Conservation (phyloP, 2,797 vertebrate genomes). For the Scleropages formosus region DNA sequence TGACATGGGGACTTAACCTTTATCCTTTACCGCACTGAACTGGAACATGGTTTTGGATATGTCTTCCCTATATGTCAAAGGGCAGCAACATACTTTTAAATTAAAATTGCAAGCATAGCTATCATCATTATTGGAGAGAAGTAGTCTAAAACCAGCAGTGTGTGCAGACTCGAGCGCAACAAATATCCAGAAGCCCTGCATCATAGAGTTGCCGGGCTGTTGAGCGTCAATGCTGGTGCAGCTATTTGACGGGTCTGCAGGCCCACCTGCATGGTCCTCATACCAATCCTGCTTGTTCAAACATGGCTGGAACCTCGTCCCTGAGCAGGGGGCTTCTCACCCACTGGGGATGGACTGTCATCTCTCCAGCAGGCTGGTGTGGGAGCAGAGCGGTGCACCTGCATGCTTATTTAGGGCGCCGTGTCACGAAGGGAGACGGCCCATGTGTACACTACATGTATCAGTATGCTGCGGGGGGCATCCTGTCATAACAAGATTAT, state of each 20-base stretch:
- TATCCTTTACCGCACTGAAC: too few relatives aligned
- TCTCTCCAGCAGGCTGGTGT: neutral
- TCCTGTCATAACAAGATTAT: slow-evolving; percentile 50
- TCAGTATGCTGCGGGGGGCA: slow-evolving; percentile 48
- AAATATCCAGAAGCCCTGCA: neutral
- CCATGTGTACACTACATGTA: slow-evolving; percentile 55
- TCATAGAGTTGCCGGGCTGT: neutral
- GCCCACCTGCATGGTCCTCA: neutral
- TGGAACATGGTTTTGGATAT: too few relatives aligned
- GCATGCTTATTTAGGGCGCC: neutral
- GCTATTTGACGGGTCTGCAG: neutral
- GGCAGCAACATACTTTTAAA: too few relatives aligned
- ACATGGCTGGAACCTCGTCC: neutral
- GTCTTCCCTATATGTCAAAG: too few relatives aligned
- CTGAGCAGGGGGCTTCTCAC: too few relatives aligned
- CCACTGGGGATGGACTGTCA: too few relatives aligned
- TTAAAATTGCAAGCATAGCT: too few relatives aligned
- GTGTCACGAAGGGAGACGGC: slow-evolving; percentile 34
- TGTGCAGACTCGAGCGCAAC: neutral
- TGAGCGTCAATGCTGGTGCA: neutral
- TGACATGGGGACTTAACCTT: too few relatives aligned
- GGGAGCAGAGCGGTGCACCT: slow-evolving; percentile 13
- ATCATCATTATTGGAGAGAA: too few relatives aligned
- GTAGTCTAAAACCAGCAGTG: neutral
- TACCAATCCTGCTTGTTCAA: neutral